Conservation (phyloP, 1,140 invertebrate species). For the Drosophila prosaltans region DNA sequence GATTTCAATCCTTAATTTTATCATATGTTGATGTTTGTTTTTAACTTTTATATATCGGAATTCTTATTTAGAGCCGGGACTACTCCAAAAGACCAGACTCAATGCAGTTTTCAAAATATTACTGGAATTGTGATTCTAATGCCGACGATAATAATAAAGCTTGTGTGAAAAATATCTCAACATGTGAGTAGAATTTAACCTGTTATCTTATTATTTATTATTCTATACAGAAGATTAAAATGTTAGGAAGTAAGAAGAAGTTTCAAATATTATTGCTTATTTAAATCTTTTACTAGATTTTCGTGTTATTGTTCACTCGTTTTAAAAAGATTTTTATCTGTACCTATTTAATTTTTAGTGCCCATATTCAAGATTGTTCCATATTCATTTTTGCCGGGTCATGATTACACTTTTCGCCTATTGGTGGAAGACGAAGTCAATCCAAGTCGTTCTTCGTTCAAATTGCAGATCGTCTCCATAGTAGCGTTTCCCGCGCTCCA, state of each 20-base stretch:
- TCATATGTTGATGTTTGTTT: neutral
- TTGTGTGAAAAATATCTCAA: constrained; percentile 31
- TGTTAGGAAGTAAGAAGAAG: too few species aligned
- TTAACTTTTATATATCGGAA: neutral
- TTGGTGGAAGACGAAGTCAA: constrained; percentile 33
- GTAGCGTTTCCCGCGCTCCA: neutral
- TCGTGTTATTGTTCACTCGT: too few species aligned
- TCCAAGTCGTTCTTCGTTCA: neutral
- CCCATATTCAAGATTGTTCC: constrained; percentile 24
- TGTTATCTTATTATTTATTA: too few species aligned
- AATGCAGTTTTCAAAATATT: constrained; percentile 34
- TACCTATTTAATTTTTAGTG: constrained; percentile 22
- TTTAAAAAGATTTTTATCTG: too few species aligned
- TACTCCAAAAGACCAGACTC: constrained; percentile 19
- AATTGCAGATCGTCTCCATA: constrained; percentile 17
- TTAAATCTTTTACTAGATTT: too few species aligned
- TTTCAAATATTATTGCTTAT: too few species aligned
- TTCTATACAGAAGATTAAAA: too few species aligned
- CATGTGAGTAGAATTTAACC: constrained; percentile 24
- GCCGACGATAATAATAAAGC: constrained; percentile 8
- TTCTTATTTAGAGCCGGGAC: constrained; percentile 36
- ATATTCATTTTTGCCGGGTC: neutral
- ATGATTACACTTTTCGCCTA: constrained; percentile 31
- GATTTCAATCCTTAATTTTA: neutral
- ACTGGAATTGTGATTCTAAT: constrained; percentile 37